Conservation (phyloP, 1,140 invertebrate species). For the Catajapyx aquilonaris region DNA sequence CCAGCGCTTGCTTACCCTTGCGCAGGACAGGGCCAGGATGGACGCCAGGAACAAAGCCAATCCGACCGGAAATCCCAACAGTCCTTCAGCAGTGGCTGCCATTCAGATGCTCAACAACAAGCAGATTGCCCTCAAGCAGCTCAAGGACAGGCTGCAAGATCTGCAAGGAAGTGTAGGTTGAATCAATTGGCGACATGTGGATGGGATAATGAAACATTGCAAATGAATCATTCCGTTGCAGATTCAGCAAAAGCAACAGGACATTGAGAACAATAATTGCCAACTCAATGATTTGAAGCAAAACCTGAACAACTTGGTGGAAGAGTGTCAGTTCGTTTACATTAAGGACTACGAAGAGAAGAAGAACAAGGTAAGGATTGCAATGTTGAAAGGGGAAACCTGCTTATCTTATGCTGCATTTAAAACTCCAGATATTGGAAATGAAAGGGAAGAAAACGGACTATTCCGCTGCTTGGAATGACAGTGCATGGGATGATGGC, state of each 20-base stretch:
- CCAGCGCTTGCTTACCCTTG: conserved; percentile 44
- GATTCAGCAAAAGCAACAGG: conserved; percentile 51
- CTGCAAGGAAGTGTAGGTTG: conserved; percentile 33
- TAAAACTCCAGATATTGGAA: conserved; percentile 20
- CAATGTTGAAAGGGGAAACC: not conserved
- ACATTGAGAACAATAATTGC: conserved; percentile 62
- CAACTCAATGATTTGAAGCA: conserved; percentile 47
- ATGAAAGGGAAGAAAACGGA: conserved; percentile 23
- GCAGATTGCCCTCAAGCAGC: conserved; percentile 61
- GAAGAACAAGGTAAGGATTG: conserved; percentile 21
- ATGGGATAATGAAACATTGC: not conserved
- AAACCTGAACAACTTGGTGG: conserved; percentile 29
- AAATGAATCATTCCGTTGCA: conserved; percentile 14
- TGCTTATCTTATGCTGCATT: not conserved
- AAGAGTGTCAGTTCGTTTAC: conserved; percentile 35
- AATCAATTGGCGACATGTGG: not conserved
- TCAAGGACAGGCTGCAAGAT: conserved; percentile 47
- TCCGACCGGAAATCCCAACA: not conserved
- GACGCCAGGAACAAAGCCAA: not conserved
- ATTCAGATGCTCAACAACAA: conserved; percentile 55
- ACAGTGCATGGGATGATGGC: conserved; percentile 14
- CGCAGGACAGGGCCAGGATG: conserved; percentile 54
- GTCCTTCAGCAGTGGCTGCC: conserved; percentile 28
- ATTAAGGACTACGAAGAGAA: conserved; percentile 32
- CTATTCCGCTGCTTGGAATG: conserved; percentile 17